Conservation (phyloP, 2,797 vertebrate species). For the Acanthiza pusilla region DNA sequence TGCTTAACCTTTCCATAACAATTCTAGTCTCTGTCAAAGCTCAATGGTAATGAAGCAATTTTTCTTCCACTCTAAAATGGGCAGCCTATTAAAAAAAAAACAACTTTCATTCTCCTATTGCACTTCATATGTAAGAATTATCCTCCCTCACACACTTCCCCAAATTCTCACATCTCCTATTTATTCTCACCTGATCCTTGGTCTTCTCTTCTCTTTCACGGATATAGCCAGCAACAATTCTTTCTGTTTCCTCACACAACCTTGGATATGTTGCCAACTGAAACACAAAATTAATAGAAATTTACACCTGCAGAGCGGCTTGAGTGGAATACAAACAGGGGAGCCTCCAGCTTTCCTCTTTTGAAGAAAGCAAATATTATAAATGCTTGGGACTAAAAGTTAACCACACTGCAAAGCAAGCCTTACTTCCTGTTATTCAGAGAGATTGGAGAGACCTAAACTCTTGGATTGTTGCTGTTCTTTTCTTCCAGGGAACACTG, state of each 20-base stretch:
- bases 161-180: background rate
- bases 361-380: background rate
- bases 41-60: background rate
- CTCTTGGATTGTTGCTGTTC: background rate
- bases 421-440: background rate
- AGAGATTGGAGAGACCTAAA: background rate
- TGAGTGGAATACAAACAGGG: background rate
- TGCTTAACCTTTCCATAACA: background rate
- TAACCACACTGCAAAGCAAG: background rate
- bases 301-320: background rate
- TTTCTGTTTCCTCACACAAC: slow-evolving; percentile 86
- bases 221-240: slow-evolving; percentile 85
- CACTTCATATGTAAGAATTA: background rate
- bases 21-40: background rate
- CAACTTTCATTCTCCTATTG: background rate
- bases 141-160: background rate
- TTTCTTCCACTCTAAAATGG: background rate
- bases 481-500: background rate
- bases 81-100: background rate
- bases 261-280: slow-evolving; percentile 88
- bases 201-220: slow-evolving; percentile 86
- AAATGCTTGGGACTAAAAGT: background rate
- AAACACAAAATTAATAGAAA: slow-evolving; percentile 13
- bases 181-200: slow-evolving; percentile 85
- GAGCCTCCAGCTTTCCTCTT: background rate